Conservation (phyloP, 2,797 vertebrate genomes). For the Distichodus sexfasciatus region DNA sequence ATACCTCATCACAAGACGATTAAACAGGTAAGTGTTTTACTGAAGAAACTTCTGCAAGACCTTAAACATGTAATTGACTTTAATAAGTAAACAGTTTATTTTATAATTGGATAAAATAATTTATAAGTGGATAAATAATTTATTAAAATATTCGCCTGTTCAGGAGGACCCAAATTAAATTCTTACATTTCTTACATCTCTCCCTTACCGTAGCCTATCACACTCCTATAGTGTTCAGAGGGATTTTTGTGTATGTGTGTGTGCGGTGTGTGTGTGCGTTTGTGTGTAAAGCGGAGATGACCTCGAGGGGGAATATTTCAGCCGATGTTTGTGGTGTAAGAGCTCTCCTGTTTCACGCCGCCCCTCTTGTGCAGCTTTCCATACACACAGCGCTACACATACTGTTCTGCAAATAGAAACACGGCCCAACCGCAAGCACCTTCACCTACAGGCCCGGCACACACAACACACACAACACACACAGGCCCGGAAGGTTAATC, state of each 20-base stretch:
- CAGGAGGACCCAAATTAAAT: too few relatives aligned
- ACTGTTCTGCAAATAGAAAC: conserved; percentile 51
- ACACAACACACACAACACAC: neutral
- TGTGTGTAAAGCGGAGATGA: conserved; percentile 28
- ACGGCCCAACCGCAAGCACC: conserved; percentile 43
- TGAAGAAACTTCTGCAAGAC: too few relatives aligned
- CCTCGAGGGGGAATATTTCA: conserved; percentile 52
- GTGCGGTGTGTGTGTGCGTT: conserved; percentile 2
- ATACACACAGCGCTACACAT: conserved; percentile 45
- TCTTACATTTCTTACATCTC: too few relatives aligned
- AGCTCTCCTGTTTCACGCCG: conserved; percentile 49
- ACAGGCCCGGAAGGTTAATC: conserved; percentile 31
- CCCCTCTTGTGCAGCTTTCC: conserved; percentile 42
- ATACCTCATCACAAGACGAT: too few relatives aligned
- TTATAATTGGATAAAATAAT: too few relatives aligned
- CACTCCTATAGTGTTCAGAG: too few relatives aligned
- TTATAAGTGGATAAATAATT: too few relatives aligned
- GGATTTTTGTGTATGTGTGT: neutral
- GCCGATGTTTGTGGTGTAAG: conserved; percentile 51
- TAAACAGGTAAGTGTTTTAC: too few relatives aligned
- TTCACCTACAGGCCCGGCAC: conserved; percentile 6
- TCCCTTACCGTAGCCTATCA: too few relatives aligned
- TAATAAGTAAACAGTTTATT: too few relatives aligned
- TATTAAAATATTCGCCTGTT: too few relatives aligned
- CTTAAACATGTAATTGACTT: too few relatives aligned